Evolutionary conservation across 2,113 vertebrate genomes (phyloP).

Genomic region (Cheilinus undulatus): DNA sequence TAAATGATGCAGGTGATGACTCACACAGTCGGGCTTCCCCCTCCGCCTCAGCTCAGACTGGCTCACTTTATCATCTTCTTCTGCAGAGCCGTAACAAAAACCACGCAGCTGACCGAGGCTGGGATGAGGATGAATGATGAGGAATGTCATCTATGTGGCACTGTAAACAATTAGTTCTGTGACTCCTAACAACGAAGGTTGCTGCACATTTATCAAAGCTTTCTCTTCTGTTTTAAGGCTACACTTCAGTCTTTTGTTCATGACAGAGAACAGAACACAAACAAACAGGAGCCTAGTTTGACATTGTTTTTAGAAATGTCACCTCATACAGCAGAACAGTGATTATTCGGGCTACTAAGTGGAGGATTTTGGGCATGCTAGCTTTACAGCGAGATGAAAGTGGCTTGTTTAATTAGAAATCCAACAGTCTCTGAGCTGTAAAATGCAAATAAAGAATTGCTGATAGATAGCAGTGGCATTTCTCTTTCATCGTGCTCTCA

Average conservation of each 20-base stretch:
- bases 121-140: slow-evolving; percentile 18
- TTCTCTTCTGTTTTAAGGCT: slow-evolving; percentile 4
- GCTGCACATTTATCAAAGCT: background rate
- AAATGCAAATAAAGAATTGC: no score
- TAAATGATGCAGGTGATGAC: slow-evolving; percentile 59
- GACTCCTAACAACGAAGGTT: slow-evolving; percentile 16
- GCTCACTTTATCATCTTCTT: slow-evolving; percentile 5
- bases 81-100: slow-evolving; percentile 24
- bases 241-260: background rate
- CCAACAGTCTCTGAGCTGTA: background rate
- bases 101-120: slow-evolving; percentile 15
- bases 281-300: background rate
- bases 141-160: slow-evolving; percentile 47
- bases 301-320: background rate
- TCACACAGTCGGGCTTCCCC: slow-evolving; percentile 52
- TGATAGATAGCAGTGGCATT: background rate
- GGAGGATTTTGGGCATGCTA: no score
- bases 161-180: slow-evolving; percentile 42
- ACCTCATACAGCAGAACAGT: background rate
- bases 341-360: background rate
- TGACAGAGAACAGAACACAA: background rate
- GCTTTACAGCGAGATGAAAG: no score
- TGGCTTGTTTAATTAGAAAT: background rate
- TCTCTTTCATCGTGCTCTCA: slow-evolving; percentile 22
- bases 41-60: background rate